Conservation (phyloP, 2,888 invertebrate genomes). For the Drosophila percnosoma region DNA sequence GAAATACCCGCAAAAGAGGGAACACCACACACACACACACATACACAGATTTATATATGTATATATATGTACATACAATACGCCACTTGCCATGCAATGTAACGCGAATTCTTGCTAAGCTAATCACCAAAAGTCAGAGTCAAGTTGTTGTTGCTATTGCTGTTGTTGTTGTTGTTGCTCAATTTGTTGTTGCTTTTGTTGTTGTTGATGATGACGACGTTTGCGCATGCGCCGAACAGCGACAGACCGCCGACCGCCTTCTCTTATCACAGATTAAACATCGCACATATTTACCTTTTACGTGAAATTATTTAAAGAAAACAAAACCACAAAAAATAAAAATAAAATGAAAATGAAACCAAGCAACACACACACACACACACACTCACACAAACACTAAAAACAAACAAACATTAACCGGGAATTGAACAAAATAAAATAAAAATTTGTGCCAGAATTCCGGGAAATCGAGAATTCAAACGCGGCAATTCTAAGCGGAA, state of each 20-base stretch:
- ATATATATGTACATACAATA: conserved; percentile 3
- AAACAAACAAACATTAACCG: conserved; percentile 75
- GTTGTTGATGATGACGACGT: conserved; percentile 45
- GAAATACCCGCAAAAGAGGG: conserved; percentile 45
- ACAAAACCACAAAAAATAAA: conserved; percentile 52
- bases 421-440: conserved; percentile 68
- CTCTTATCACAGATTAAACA: conserved; percentile 71
- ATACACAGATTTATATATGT: conserved; percentile 1
- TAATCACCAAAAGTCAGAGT: conserved; percentile 73
- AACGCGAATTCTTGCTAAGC: conserved; percentile 79
- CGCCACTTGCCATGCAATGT: conserved; percentile 56
- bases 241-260: conserved; percentile 35
- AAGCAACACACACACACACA: conserved; percentile 25
- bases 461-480: conserved; percentile 72
- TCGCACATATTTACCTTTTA: conserved; percentile 70
- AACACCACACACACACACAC: conserved; percentile 28
- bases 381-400: conserved; percentile 25
- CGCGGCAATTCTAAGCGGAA: conserved; percentile 64
- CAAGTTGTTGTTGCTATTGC: conserved; percentile 46
- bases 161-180: conserved; percentile 13
- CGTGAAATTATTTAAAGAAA: conserved; percentile 78
- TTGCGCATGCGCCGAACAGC: conserved; percentile 64
- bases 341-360: conserved; percentile 53
- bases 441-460: conserved; percentile 59
- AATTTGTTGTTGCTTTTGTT: conserved; percentile 23